Evolutionary conservation across 2,888 invertebrate genomes (phyloP).

Genomic region (Cosmia trapezina): DNA sequence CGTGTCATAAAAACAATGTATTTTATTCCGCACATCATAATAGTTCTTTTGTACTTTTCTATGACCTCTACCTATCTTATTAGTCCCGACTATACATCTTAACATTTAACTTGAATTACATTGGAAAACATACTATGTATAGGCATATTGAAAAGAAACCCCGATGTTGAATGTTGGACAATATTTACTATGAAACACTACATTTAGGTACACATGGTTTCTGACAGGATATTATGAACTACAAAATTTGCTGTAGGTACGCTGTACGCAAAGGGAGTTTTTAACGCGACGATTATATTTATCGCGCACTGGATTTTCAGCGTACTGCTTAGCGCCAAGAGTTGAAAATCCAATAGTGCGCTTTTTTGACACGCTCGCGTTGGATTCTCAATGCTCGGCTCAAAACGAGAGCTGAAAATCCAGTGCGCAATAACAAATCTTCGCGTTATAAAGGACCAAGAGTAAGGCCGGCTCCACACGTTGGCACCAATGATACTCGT

Average conservation of each 20-base stretch:
- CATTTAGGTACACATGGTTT: constrained; percentile 8
- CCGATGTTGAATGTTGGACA: constrained; percentile 48
- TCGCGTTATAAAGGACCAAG: not conserved
- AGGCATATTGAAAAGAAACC: constrained; percentile 55
- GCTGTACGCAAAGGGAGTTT: not conserved
- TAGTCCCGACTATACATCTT: constrained; percentile 71
- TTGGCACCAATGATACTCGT: too few relatives aligned
- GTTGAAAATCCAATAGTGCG: not conserved
- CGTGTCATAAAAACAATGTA: constrained; percentile 70
- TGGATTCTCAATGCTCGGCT: not conserved
- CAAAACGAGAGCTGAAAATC: not conserved
- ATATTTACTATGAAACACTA: constrained; percentile 56
- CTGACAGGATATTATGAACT: not conserved
- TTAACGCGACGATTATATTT: not conserved
- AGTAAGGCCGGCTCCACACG: not conserved
- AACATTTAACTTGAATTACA: constrained; percentile 59
- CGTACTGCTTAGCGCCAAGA: not conserved
- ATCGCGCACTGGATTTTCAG: not conserved
- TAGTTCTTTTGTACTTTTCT: constrained; percentile 80
- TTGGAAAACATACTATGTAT: constrained; percentile 41
- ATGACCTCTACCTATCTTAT: constrained; percentile 76
- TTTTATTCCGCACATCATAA: constrained; percentile 45
- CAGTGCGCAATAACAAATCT: not conserved
- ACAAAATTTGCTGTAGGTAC: not conserved
- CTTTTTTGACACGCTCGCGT: not conserved